A percentile compares a stretch with the other conserved stretches of the same genome.
phyloP scores from a whole-genome alignment of 1,140 invertebrate genomes.

The Pollicipes pollicipes region DNA sequence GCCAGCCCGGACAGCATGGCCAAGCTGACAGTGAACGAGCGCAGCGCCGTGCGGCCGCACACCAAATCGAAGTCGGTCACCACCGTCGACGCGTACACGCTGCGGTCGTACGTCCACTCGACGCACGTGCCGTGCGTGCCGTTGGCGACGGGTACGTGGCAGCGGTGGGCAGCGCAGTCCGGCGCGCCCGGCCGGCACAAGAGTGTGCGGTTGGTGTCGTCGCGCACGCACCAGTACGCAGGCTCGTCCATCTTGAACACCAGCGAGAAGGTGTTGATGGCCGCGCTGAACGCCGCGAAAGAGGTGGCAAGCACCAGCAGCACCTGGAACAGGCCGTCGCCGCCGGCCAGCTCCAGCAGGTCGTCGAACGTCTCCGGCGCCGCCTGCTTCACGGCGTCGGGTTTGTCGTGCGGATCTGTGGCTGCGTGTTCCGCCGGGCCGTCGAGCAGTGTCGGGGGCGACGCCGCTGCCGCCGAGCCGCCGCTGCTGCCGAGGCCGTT shows the following conservation, averaged over 20 bases:
- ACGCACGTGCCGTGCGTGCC: slow-evolving; percentile 4
- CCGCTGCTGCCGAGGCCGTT: no score
- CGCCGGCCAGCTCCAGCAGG: not conserved
- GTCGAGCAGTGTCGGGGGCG: no score
- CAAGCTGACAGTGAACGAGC: not conserved
- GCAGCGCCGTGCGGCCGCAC: not conserved
- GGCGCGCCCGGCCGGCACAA: not conserved
- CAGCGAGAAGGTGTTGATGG: not conserved
- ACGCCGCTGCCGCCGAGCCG: no score
- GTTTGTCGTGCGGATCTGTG: not conserved
- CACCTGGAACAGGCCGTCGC: not conserved
- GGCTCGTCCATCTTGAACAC: not conserved
- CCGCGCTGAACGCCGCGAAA: not conserved
- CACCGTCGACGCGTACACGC: slow-evolving; percentile 18
- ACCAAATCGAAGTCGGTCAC: slow-evolving; percentile 16
- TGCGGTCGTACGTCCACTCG: slow-evolving; percentile 17
- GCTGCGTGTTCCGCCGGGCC: no score
- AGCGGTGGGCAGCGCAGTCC: not conserved
- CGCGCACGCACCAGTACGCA: not conserved
- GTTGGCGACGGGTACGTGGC: not conserved
- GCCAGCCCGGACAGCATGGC: slow-evolving; percentile 17
- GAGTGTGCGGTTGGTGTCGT: not conserved
- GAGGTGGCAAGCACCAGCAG: not conserved
- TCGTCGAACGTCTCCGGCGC: not conserved
- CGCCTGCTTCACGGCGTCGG: not conserved